Conservation (phyloP, 2,888 invertebrate species). For the Glyphotaelius pellucidus region DNA sequence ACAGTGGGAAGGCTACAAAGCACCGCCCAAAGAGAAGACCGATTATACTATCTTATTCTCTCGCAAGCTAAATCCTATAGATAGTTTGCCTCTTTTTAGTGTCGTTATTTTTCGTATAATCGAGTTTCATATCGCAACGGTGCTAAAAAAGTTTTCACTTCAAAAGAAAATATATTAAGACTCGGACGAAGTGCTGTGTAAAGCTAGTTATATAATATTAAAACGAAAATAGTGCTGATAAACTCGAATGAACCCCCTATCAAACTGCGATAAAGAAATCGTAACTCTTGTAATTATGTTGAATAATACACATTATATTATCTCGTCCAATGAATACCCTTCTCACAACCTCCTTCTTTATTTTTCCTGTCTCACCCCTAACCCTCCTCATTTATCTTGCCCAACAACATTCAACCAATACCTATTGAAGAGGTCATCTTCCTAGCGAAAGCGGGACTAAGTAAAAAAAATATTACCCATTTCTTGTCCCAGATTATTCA, state of each 20-base stretch:
- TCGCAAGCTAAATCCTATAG: too few species aligned
- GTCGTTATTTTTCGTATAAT: too few species aligned
- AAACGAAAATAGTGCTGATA: background rate
- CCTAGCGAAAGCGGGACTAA: background rate
- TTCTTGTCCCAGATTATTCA: background rate
- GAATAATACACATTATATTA: background rate
- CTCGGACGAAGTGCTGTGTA: background rate
- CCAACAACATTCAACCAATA: background rate
- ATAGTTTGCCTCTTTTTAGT: too few species aligned
- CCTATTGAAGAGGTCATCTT: background rate
- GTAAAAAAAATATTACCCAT: background rate
- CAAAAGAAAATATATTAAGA: background rate
- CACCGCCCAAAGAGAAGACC: too few species aligned
- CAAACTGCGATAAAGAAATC: background rate
- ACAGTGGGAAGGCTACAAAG: too few species aligned
- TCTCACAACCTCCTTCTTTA: background rate
- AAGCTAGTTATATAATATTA: background rate
- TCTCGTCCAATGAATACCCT: background rate
- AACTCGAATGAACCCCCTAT: background rate
- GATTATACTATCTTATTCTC: too few species aligned
- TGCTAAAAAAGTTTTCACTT: too few species aligned
- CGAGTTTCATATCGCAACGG: too few species aligned
- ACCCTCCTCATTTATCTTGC: background rate
- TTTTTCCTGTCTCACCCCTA: background rate
- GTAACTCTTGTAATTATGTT: constrained; percentile 2